A percentile compares a stretch with the other conserved stretches of the same genome.
Conservation (phyloP, 2,113 vertebrate genomes). For the Vimba vimba region DNA sequence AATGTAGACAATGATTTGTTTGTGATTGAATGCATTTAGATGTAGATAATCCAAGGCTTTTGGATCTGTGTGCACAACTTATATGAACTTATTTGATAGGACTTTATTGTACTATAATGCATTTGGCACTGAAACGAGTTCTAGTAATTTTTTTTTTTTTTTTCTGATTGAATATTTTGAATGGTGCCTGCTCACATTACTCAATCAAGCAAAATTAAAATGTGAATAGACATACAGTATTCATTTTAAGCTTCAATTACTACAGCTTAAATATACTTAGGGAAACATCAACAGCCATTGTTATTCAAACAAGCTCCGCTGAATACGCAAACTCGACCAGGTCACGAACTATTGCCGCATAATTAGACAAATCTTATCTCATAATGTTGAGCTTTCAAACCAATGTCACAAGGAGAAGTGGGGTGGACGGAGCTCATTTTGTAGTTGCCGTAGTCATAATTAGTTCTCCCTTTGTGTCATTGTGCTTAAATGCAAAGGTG, state of each 20-base stretch:
- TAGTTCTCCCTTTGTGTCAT: background rate
- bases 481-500: constrained; percentile 21
- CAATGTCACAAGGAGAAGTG: background rate
- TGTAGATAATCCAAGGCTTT: background rate
- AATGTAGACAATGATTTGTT: background rate
- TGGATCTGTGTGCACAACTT: background rate
- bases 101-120: background rate
- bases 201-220: constrained; percentile 1
- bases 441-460: constrained; percentile 1
- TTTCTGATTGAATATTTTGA: constrained; percentile 7
- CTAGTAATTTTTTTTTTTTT: background rate
- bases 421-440: constrained; percentile 17
- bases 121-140: background rate
- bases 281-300: background rate
- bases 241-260: constrained; percentile 3
- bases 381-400: constrained; percentile 18
- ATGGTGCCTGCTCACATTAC: constrained; percentile 9
- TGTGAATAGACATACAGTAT: background rate
- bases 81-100: background rate
- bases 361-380: constrained; percentile 58
- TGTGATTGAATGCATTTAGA: background rate
- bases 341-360: constrained; percentile 45
- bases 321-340: constrained; percentile 4
- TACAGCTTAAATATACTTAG: background rate
- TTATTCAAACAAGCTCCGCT: constrained; percentile 12